A percentile compares a stretch with the other conserved stretches of the same genome.
These are phyloP conservation scores for Erinaceus europaeus DNA, from an alignment of 2,113 vertebrate species.

Conservation along the genomic window DNA sequence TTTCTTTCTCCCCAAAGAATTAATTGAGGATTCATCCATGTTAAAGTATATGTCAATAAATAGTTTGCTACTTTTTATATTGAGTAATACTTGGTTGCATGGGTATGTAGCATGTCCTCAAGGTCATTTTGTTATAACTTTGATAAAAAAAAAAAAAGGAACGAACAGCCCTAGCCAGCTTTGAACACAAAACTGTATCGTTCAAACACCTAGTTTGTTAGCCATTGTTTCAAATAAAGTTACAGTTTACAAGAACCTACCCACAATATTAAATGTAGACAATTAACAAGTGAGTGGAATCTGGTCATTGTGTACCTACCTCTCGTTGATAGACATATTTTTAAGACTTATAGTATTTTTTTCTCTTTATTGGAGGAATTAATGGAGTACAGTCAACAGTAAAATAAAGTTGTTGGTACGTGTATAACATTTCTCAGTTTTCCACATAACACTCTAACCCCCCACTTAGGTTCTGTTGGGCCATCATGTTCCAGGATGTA, in stretches of 20 bases:
- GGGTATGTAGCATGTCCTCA: not conserved
- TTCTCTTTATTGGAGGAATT: not conserved
- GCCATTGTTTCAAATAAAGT: not conserved
- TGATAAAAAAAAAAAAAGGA: not conserved
- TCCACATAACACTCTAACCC: too few species aligned
- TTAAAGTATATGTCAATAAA: not conserved
- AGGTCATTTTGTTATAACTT: not conserved
- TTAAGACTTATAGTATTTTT: conserved; percentile 1
- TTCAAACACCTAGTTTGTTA: not conserved
- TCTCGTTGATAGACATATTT: not conserved
- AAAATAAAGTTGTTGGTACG: too few species aligned
- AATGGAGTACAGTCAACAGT: too few species aligned
- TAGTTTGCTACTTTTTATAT: conserved; percentile 15
- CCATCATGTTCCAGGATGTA: too few species aligned
- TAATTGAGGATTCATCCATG: not conserved
- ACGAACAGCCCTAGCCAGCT: not conserved
- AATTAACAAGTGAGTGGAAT: too few species aligned
- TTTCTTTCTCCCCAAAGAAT: not conserved
- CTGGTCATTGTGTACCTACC: not conserved
- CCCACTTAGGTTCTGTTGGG: too few species aligned
- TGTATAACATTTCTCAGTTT: too few species aligned
- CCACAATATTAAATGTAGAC: not conserved
- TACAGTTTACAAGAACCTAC: not conserved
- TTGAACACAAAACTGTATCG: not conserved
- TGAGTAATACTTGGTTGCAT: conserved; percentile 16